phyloP scores from a whole-genome alignment of 1,140 invertebrate genomes.

The Euwallacea fornicatus region DNA sequence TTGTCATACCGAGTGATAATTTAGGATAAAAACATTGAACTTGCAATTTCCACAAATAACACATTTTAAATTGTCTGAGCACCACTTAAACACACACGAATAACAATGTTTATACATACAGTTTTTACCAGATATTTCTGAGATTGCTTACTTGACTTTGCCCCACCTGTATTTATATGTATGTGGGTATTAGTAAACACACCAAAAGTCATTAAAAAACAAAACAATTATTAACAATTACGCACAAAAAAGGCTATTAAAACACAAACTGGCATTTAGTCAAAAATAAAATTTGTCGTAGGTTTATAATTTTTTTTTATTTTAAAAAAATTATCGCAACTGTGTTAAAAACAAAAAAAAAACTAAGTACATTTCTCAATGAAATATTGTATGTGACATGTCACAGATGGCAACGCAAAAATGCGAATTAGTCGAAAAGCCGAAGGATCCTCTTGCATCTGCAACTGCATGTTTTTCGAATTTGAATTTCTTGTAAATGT shows the following conservation, averaged over 20 bases:
- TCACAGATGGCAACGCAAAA: constrained; percentile 11
- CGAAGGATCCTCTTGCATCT: too few relatives aligned
- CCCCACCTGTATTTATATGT: constrained; percentile 56
- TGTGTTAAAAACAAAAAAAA: constrained; percentile 50
- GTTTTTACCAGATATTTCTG: constrained; percentile 55
- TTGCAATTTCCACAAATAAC: constrained; percentile 54
- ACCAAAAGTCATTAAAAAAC: constrained; percentile 38
- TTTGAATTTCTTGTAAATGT: not conserved
- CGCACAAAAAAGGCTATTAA: constrained; percentile 49
- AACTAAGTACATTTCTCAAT: constrained; percentile 49
- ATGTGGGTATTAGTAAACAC: constrained; percentile 55
- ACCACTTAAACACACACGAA: constrained; percentile 55
- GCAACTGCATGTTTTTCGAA: too few relatives aligned
- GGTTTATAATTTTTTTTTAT: constrained; percentile 44
- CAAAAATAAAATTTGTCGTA: constrained; percentile 44
- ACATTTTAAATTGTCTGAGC: constrained; percentile 54
- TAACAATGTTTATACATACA: constrained; percentile 56
- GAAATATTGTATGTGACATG: constrained; percentile 39
- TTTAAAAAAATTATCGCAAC: constrained; percentile 49
- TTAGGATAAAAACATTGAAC: constrained; percentile 53
- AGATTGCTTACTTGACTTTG: constrained; percentile 56
- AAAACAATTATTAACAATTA: constrained; percentile 36
- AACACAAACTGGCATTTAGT: constrained; percentile 50
- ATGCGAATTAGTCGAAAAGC: not conserved
- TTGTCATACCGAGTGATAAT: constrained; percentile 50